Percentiles rank a stretch among this genome's conserved stretches.
Conservation (phyloP, 2,888 invertebrate genomes). For the Seladonia tumulorum region DNA sequence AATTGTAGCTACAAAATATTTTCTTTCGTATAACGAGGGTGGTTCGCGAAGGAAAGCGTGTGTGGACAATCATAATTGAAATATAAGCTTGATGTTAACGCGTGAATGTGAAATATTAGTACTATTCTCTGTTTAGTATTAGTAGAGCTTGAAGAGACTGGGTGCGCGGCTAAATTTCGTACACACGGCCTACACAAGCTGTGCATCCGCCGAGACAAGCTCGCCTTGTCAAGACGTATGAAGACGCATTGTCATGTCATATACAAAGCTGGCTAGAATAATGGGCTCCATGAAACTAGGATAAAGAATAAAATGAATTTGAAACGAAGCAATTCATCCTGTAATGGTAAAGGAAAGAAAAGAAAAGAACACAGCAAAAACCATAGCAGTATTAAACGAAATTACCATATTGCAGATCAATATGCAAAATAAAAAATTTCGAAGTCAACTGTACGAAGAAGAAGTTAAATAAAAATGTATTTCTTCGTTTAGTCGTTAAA, state of each 20-base stretch:
- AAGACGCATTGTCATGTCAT: slow-evolving; percentile 4
- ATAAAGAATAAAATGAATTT: background rate
- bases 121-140: background rate
- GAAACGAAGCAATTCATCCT: background rate
- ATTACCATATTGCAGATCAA: background rate
- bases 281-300: background rate
- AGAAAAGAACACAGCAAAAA: background rate
- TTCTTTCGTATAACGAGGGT: background rate
- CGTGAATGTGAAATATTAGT: background rate
- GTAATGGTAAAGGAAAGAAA: background rate
- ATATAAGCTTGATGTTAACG: background rate
- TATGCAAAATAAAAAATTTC: background rate
- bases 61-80: background rate
- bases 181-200: background rate
- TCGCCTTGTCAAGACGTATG: slow-evolving; percentile 10
- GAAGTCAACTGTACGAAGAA: background rate
- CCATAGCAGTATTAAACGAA: background rate
- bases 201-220: slow-evolving; percentile 11
- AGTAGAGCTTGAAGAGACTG: background rate
- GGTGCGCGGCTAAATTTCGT: slow-evolving; percentile 2
- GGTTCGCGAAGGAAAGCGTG: background rate
- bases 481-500: background rate
- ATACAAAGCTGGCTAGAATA: background rate
- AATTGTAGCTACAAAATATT: background rate
- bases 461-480: background rate